Conservation (phyloP, 2,797 vertebrate genomes). For the Champsocephalus esox region DNA sequence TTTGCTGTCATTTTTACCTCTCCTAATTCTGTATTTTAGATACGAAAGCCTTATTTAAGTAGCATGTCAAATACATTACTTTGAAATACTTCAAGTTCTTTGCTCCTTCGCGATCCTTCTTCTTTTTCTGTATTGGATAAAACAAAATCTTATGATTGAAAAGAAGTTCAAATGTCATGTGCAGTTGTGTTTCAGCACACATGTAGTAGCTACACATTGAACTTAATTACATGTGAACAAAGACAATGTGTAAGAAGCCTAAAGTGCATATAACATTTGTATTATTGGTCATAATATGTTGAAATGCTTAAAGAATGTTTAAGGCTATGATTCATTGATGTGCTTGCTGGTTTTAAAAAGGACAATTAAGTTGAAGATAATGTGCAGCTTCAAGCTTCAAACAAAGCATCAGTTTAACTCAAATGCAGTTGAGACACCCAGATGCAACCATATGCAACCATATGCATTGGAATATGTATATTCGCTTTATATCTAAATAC, state of each 20-base stretch:
- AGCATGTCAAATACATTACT: neutral
- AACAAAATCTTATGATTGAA: no score
- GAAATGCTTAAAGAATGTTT: neutral
- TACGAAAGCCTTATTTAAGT: neutral
- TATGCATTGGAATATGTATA: neutral
- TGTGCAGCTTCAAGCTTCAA: conserved; percentile 15
- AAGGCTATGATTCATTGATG: neutral
- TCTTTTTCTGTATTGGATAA: neutral
- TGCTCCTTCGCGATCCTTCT: neutral
- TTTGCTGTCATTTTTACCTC: conserved; percentile 5
- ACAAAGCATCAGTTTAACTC: conserved; percentile 10
- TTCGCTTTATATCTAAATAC: neutral
- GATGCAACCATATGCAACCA: conserved; percentile 18
- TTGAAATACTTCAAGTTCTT: neutral
- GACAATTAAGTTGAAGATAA: conserved; percentile 2
- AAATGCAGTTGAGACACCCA: neutral
- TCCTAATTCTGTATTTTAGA: neutral
- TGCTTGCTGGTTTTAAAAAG: neutral
- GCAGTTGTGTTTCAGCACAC: neutral
- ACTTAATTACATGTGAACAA: no score
- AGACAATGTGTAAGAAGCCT: no score
- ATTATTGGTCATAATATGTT: neutral
- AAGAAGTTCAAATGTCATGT: neutral
- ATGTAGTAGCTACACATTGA: no score
- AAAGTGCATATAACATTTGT: no score